Conservation (phyloP, 2,888 invertebrate species). For the Mimas tiliae region DNA sequence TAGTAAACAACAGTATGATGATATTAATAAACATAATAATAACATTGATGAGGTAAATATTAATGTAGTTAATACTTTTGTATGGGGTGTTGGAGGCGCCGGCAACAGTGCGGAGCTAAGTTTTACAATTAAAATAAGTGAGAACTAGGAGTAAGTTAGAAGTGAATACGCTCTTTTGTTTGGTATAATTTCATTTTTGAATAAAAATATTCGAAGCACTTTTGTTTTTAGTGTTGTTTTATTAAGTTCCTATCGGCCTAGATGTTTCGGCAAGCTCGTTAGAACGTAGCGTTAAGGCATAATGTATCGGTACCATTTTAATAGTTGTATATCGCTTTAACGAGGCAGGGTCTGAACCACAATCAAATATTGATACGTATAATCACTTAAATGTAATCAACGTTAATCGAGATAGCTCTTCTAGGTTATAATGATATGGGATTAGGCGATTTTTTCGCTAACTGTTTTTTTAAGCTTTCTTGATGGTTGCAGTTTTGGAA, state of each 20-base stretch:
- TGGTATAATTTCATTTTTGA: constrained; percentile 19
- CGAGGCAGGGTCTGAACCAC: constrained; percentile 82
- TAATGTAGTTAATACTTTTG: constrained; percentile 20
- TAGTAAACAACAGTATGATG: constrained; percentile 17
- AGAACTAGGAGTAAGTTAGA: constrained; percentile 62
- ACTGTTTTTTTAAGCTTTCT: constrained; percentile 23
- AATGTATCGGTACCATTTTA: constrained; percentile 65
- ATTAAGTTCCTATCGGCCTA: constrained; percentile 83
- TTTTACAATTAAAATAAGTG: constrained; percentile 75
- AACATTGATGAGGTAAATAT: constrained; percentile 21
- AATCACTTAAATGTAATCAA: constrained; percentile 57
- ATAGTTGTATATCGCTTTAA: constrained; percentile 77
- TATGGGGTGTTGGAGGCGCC: constrained; percentile 31
- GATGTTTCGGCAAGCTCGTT: constrained; percentile 38
- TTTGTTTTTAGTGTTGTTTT: constrained; percentile 46
- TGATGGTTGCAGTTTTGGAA: constrained; percentile 18
- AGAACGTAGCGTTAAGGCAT: constrained; percentile 25
- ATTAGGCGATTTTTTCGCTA: neutral
- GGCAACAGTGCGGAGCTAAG: constrained; percentile 64
- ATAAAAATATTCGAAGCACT: constrained; percentile 54
- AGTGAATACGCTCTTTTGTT: constrained; percentile 45
- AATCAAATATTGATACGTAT: constrained; percentile 65
- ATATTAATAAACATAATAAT: constrained; percentile 22
- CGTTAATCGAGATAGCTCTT: constrained; percentile 70
- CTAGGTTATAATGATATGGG: constrained; percentile 44